Evolutionary conservation across 1,140 invertebrate genomes (phyloP), one percentile per base, ranked within the genome.

Genomic region (Macrotrachela quadricornifera): DNA sequence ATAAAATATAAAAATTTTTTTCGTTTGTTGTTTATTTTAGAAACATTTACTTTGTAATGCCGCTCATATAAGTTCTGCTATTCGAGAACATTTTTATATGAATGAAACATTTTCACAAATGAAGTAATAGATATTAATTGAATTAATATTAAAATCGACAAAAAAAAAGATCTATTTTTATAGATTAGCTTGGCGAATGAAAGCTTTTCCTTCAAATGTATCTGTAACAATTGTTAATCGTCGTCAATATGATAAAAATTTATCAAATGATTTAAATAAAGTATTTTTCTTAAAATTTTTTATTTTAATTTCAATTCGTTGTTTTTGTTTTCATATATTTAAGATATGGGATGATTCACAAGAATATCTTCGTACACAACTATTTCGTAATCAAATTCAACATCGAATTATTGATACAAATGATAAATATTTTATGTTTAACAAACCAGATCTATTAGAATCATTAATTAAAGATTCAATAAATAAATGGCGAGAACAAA

Each of bases 81-180:
- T 70, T 12, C 66, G 68, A 57, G 67, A 70, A 55, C 63, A 67
- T 59, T 56, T 65, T 50, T 67, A 67, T 54, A 61, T 68, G 10
- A 68, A 67, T 57, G 64, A 68, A 55, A 63, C 65, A 41, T 64
- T 70, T 56, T 63, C 64, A 51, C 67, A 70, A 56, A 63, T 70
- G 43, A 63, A 61, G 66, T 66, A 54, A 59, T 55, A 58, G 18
- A 30, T 43, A 1, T 39, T 16, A 6, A 10, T 41, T 6, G 4
- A 41, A 41, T 41, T 11, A 3, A 41, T 13, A 41, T 13, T 13
- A 6, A 41, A 41, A 41, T 41, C 11, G 10, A 41, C 39, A 6
- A 11, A 41, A 2, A 30, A 6, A 11, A 41, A 2, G 8, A 30
- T 18, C 54, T 51, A 46, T 56, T 42, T 55, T 64, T 61, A 17